A percentile compares a stretch with the other conserved stretches of the same genome.
Evolutionary conservation across 2,888 invertebrate species (phyloP).

Genomic region (Hemicrepidius hirtus): DNA sequence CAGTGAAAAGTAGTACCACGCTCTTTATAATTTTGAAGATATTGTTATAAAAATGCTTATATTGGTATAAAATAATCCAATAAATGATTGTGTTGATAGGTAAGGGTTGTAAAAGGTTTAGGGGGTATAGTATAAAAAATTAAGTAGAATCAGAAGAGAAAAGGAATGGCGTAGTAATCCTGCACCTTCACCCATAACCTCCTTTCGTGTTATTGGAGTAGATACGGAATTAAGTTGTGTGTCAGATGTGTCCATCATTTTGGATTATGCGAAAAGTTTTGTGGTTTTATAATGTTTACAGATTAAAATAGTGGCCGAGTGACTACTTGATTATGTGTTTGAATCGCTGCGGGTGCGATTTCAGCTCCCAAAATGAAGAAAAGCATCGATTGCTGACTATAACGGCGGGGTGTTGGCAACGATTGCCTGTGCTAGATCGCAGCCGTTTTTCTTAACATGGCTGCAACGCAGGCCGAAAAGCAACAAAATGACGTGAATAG

Average conservation of each 20-base stretch:
- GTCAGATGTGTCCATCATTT: conserved; percentile 79
- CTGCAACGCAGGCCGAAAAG: conserved; percentile 90
- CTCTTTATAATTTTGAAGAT: conserved; percentile 17
- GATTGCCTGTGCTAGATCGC: conserved; percentile 73
- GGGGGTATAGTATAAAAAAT: background rate
- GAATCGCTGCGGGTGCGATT: conserved; percentile 69
- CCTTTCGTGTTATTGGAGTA: conserved; percentile 85
- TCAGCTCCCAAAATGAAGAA: conserved; percentile 70
- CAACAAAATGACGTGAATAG: conserved; percentile 85
- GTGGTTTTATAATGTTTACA: conserved; percentile 70
- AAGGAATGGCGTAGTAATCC: conserved; percentile 77
- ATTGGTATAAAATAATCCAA: background rate
- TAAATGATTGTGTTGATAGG: background rate
- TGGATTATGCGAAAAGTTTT: conserved; percentile 71
- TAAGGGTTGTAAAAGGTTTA: background rate
- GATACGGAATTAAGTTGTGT: conserved; percentile 85
- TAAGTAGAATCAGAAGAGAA: conserved; percentile 2
- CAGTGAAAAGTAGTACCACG: conserved; percentile 68
- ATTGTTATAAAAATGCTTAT: background rate
- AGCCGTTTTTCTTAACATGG: conserved; percentile 80
- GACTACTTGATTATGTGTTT: conserved; percentile 73
- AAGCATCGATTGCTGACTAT: conserved; percentile 71
- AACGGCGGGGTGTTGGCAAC: conserved; percentile 78
- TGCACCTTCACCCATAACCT: conserved; percentile 85
- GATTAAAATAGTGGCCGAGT: conserved; percentile 67